Evolutionary conservation across 2,797 vertebrate genomes (phyloP).

Genomic region (Neosalanx taihuensis): DNA sequence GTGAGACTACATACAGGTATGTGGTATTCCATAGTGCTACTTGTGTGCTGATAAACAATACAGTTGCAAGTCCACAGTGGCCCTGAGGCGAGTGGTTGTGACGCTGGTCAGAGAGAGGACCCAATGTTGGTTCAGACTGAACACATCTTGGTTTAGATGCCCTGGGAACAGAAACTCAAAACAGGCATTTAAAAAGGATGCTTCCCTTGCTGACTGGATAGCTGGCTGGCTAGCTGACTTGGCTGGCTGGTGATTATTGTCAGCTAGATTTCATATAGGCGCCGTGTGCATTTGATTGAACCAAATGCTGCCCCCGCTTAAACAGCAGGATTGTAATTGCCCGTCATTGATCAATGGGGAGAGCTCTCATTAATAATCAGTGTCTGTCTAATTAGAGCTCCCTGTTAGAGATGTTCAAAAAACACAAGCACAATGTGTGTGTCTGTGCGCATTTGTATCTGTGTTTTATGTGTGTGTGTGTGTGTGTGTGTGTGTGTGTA

Average conservation of each 20-base stretch:
- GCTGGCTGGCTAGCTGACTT: too few relatives aligned
- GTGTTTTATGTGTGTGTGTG: neutral
- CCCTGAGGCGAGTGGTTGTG: neutral
- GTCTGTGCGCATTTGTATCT: neutral
- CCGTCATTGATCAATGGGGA: neutral
- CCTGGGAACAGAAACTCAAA: neutral
- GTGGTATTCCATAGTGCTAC: neutral
- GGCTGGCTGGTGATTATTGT: too few relatives aligned
- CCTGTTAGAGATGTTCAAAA: too few relatives aligned
- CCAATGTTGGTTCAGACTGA: neutral
- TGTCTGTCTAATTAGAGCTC: neutral
- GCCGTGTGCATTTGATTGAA: neutral
- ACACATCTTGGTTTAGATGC: neutral
- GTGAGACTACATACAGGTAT: conserved; percentile 2
- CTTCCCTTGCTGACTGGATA: too few relatives aligned
- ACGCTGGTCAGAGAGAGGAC: neutral
- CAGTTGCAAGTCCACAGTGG: neutral
- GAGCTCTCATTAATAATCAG: neutral
- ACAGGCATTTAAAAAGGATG: conserved; percentile 8
- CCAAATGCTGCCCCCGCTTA: neutral
- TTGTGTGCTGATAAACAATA: neutral
- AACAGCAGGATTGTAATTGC: conserved; percentile 1
- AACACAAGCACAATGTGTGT: neutral
- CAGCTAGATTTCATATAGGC: neutral
- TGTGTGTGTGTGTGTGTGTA: neutral